Evolutionary conservation across 2,113 vertebrate species (phyloP).

Genomic region (Menura novaehollandiae): DNA sequence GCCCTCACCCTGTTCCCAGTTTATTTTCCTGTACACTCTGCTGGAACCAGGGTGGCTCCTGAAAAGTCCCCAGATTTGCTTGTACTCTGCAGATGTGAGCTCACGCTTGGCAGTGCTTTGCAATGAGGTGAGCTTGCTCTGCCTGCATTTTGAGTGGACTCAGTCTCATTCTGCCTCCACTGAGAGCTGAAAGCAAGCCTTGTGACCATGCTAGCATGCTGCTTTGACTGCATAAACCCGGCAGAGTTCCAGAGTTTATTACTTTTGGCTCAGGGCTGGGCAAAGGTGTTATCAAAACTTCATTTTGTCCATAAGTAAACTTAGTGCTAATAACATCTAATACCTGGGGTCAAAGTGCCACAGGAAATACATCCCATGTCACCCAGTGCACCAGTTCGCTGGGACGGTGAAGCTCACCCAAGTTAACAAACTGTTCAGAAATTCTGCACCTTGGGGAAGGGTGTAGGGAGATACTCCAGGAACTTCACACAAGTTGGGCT

Average conservation of each 20-base stretch:
- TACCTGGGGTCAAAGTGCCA: neutral
- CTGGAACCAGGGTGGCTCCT: neutral
- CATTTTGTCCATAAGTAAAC: neutral
- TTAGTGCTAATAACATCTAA: neutral
- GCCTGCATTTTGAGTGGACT: neutral
- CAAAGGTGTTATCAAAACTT: neutral
- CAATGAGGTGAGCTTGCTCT: neutral
- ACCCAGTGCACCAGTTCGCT: neutral
- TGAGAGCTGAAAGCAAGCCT: neutral
- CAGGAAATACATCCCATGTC: fast-evolving
- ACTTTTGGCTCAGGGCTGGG: neutral
- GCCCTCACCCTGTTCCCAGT: neutral
- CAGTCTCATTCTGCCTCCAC: fast-evolving
- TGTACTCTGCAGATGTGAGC: neutral
- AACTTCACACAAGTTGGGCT: neutral
- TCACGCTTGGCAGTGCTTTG: neutral
- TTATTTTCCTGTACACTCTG: neutral
- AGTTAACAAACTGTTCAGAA: neutral
- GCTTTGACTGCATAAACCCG: neutral
- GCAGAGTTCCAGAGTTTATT: neutral
- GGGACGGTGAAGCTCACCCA: neutral
- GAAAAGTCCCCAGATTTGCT: neutral
- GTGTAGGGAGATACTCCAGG: neutral
- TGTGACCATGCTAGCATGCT: neutral
- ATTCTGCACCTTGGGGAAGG: neutral